phyloP scores from a whole-genome alignment of 2,113 vertebrate species.

The Mugil cephalus region DNA sequence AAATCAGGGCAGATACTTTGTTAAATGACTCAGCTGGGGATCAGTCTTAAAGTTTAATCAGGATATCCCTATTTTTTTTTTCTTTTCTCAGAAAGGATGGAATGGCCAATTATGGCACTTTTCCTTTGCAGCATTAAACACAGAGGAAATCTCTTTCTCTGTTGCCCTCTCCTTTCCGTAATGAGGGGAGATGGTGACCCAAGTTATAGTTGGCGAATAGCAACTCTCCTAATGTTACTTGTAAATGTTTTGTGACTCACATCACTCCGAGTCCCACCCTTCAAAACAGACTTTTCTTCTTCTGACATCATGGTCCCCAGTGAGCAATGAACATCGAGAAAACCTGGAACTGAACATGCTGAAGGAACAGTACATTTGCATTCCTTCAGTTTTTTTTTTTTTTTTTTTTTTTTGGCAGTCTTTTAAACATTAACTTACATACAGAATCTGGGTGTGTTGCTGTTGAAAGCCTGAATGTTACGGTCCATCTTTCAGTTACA shows the following conservation, averaged over 20 bases:
- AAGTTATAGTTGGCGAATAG: constrained; percentile 63
- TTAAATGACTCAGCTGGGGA: constrained; percentile 10
- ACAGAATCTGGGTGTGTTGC: not conserved
- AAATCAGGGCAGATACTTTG: not conserved
- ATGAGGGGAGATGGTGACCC: constrained; percentile 38
- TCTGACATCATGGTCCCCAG: constrained; percentile 75
- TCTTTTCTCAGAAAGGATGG: not conserved
- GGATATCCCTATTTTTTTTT: not conserved
- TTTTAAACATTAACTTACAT: not conserved
- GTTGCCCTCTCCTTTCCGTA: constrained; percentile 16
- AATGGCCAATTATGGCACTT: not conserved
- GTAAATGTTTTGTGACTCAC: constrained; percentile 78
- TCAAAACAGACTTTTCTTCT: constrained; percentile 69
- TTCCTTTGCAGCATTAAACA: constrained; percentile 9
- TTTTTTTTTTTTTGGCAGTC: not conserved
- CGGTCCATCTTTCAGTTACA: not conserved
- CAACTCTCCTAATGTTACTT: constrained; percentile 54
- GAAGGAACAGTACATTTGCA: not conserved
- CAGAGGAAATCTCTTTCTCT: constrained; percentile 1
- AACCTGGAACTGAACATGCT: constrained; percentile 11
- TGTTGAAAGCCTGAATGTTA: not conserved
- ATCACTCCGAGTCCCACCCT: constrained; percentile 82
- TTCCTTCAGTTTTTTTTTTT: constrained; percentile 6
- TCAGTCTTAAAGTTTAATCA: constrained; percentile 3
- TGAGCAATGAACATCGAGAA: constrained; percentile 45